Percentiles rank a stretch among this genome's conserved stretches.
These are phyloP conservation scores for Hestina assimilis DNA, from an alignment of 1,140 invertebrate genomes.

Conservation along the genomic window DNA sequence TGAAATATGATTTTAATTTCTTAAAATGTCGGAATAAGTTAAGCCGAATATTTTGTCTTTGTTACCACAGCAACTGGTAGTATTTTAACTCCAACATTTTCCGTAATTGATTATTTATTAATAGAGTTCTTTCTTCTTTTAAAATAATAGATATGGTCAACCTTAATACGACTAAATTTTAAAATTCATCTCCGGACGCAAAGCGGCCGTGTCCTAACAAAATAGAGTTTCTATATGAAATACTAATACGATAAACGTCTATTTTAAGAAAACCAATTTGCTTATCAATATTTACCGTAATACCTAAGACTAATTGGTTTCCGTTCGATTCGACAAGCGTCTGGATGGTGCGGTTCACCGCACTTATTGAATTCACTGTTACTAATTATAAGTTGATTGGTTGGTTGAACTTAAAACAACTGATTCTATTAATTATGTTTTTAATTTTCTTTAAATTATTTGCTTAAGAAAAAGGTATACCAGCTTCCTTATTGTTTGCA, in stretches of 20 bases:
- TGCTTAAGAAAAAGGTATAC: no score
- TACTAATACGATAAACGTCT: not conserved
- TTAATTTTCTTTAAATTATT: not conserved
- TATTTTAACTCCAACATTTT: no score
- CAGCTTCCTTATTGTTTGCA: no score
- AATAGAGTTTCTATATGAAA: not conserved
- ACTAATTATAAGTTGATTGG: conserved; percentile 6
- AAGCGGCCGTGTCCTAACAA: not conserved
- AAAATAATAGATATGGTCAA: no score
- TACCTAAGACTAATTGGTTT: conserved; percentile 7
- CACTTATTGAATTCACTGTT: conserved; percentile 9
- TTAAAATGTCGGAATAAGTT: no score
- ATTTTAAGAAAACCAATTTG: not conserved
- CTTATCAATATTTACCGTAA: conserved; percentile 8
- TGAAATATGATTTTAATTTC: no score
- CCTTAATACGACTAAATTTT: no score
- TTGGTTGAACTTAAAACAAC: not conserved
- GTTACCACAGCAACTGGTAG: no score
- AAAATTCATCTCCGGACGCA: not conserved
- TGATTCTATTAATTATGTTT: not conserved
- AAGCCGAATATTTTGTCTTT: no score
- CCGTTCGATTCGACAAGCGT: conserved; percentile 12
- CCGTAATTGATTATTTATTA: no score
- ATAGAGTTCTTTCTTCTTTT: no score
- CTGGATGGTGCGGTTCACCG: conserved; percentile 10